These are phyloP conservation scores for Notothenia coriiceps DNA, from an alignment of 2,113 vertebrate genomes.

Conservation along the genomic window DNA sequence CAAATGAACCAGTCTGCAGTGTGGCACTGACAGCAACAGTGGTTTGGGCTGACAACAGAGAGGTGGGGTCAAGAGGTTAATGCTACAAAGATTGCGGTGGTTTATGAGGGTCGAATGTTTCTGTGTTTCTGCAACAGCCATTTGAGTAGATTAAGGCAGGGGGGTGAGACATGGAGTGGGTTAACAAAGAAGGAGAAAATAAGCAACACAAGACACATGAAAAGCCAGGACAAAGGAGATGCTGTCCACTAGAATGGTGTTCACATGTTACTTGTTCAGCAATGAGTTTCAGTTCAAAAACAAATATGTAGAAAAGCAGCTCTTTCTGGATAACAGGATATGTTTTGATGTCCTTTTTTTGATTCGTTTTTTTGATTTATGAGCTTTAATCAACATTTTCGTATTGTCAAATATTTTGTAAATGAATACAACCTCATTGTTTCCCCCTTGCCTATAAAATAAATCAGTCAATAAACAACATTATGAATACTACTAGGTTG, in stretches of 20 bases:
- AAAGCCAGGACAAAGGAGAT: not conserved
- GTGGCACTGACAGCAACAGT: constrained; percentile 25
- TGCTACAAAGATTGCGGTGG: not conserved
- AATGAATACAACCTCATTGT: not conserved
- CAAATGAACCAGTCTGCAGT: constrained; percentile 29
- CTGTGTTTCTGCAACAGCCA: not conserved
- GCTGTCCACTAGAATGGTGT: constrained; percentile 3
- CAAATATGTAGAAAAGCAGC: not conserved
- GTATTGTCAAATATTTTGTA: not conserved
- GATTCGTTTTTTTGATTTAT: not conserved
- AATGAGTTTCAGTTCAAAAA: not conserved
- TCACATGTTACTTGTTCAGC: constrained; percentile 38
- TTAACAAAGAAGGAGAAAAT: not conserved
- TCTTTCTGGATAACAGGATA: not conserved
- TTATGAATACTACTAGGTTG: no score
- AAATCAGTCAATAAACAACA: not conserved
- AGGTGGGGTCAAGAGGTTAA: constrained; percentile 7
- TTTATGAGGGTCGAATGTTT: constrained; percentile 13
- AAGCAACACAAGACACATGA: not conserved
- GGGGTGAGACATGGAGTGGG: not conserved
- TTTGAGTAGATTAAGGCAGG: not conserved
- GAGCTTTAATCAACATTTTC: not conserved
- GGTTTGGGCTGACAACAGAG: constrained; percentile 17
- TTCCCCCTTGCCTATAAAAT: not conserved
- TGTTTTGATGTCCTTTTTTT: not conserved